These are phyloP conservation scores for Gandaritis pyraliata DNA, from an alignment of 2,888 invertebrate species.

Conservation along the genomic window DNA sequence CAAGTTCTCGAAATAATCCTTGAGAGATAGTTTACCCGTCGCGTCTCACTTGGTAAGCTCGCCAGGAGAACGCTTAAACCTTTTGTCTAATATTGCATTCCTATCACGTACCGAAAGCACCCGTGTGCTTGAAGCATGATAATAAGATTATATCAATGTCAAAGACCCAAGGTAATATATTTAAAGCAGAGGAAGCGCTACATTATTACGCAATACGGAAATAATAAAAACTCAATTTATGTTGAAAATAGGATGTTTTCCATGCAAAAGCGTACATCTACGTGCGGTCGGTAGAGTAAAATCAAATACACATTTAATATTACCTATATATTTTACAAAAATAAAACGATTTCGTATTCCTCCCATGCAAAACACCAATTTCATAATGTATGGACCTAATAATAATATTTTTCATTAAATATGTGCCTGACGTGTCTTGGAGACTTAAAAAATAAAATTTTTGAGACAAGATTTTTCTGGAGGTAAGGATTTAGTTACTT, in stretches of 20 bases:
- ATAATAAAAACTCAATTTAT: conserved; percentile 21
- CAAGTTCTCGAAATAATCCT: conserved; percentile 8
- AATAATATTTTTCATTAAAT: no score
- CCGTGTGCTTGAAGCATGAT: conserved; percentile 47
- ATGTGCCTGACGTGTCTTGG: no score
- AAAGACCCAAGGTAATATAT: conserved; percentile 50
- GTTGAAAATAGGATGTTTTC: conserved; percentile 16
- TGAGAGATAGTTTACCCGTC: conserved; percentile 12
- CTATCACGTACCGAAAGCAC: conserved; percentile 46
- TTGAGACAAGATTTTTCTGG: no score
- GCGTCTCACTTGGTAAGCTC: conserved; percentile 38
- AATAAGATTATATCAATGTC: conserved; percentile 54
- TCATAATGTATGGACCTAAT: no score
- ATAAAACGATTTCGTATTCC: no score
- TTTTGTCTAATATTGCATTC: conserved; percentile 46
- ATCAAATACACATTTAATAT: no score
- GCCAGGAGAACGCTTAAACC: conserved; percentile 42
- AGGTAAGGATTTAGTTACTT: no score
- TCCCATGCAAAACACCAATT: no score
- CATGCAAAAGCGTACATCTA: no score
- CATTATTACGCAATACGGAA: conserved; percentile 39
- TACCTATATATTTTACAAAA: no score
- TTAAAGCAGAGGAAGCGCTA: conserved; percentile 44
- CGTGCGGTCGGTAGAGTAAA: no score
- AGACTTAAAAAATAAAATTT: no score